Evolutionary conservation across 2,113 vertebrate species (phyloP), one percentile per base, ranked within the genome.

Genomic region (Orycteropus afer): DNA sequence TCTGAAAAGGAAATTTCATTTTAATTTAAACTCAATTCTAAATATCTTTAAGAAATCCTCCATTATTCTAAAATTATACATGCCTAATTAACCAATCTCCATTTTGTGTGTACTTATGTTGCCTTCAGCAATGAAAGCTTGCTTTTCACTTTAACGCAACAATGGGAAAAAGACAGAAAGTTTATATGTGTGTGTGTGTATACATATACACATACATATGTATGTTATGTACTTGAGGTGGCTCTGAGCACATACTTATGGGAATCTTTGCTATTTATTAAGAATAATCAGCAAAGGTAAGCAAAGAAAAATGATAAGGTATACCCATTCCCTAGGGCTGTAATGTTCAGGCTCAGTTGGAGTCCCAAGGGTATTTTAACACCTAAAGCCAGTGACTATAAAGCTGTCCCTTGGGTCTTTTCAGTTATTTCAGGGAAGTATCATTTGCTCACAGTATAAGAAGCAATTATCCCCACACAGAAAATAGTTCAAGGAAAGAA

Each of bases 381-480:
- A 97, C 81, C 37, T 93, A 92, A 95, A 81, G 42, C 13, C 71
- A 92, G 90, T 90, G 87, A 93, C 85, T 93, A 93, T 95, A 88
- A 93, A 97, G 96, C 85, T 92, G 86, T 92, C 92, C 90, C 90
- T 89, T 0, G 63, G 85, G 95, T 89, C 79, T 96, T 96, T 96
- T 93, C 77, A 96, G 85, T 96, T 96, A 95, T 96, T 97, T 96
- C 78, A 93, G 94, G 80, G 85, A 97, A 94, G 78, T 92, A 92
- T 95, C 94, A 93, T 90, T 95, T 92, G 82, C 74, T 97, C 79
- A 82, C 7, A 2, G 73, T 88, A 95, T 34, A 95, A 95, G 85
- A 96, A 95, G 90, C 85, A 96, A 97, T 97, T 97, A 97, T 95
- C 78, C 61, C 67, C 18, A 85, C 0, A 2, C 61, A 92, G 85